Evolutionary conservation across 2,797 vertebrate species (phyloP).

Genomic region (Poecile montanus): DNA sequence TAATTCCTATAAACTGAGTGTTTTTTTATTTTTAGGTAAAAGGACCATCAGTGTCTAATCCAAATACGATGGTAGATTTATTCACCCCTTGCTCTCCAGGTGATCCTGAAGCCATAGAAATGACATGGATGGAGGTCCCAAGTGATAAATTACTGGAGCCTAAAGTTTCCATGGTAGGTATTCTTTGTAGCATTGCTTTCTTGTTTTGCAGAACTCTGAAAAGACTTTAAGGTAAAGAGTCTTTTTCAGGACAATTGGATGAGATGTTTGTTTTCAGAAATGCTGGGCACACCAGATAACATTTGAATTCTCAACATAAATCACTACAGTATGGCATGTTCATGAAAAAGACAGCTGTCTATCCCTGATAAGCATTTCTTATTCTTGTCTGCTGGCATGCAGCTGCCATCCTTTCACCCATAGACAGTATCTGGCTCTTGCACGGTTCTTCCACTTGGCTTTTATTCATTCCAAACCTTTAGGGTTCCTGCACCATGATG

Average conservation of each 20-base stretch:
- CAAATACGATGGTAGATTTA: slow-evolving; percentile 81
- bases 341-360: neutral
- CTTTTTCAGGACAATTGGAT: neutral
- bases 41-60: slow-evolving; percentile 85
- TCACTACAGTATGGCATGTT: neutral
- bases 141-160: slow-evolving; percentile 94
- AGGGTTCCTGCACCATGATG: neutral
- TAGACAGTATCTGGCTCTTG: neutral
- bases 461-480: neutral
- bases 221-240: neutral
- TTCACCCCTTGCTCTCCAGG: slow-evolving; percentile 95
- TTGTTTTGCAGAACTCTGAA: neutral
- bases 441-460: neutral
- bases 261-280: neutral
- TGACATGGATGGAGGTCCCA: slow-evolving; percentile 97
- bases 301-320: neutral
- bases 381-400: neutral
- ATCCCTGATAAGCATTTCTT: neutral
- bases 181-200: neutral
- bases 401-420: neutral
- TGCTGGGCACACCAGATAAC: neutral
- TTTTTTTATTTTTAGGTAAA: slow-evolving; percentile 78
- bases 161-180: slow-evolving; percentile 88
- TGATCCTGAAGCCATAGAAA: slow-evolving; percentile 88
- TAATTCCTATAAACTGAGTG: neutral